Evolutionary conservation across 1,140 invertebrate genomes (phyloP).

Genomic region (Triops longicaudatus): DNA sequence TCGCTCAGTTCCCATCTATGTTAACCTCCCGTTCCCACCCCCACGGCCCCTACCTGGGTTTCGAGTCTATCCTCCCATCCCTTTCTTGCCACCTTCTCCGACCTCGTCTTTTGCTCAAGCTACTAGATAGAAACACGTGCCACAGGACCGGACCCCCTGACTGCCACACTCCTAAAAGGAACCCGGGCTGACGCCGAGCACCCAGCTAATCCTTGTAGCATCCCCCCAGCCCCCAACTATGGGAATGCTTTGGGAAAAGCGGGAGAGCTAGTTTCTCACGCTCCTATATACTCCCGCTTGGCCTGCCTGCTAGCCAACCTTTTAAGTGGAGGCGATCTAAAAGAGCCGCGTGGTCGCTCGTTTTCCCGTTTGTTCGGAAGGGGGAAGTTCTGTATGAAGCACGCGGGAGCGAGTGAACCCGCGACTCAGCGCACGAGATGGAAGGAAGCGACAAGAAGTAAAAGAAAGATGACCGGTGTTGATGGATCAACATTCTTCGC

Average conservation of each 20-base stretch:
- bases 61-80: background rate
- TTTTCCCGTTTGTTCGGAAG: background rate
- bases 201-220: background rate
- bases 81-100: slow-evolving; percentile 13
- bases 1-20: slow-evolving; percentile 13
- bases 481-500: slow-evolving; percentile 11
- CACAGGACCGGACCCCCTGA: slow-evolving; percentile 13
- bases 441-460: background rate
- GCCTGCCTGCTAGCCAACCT: slow-evolving; percentile 9
- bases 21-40: background rate
- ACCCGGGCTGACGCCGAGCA: slow-evolving; percentile 13
- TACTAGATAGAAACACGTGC: slow-evolving; percentile 15
- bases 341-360: slow-evolving; percentile 13
- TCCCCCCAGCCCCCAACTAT: slow-evolving; percentile 9
- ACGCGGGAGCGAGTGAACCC: slow-evolving; percentile 1
- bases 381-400: background rate
- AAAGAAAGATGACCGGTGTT: slow-evolving; percentile 8
- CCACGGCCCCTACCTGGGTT: slow-evolving; percentile 17
- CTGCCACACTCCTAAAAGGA: slow-evolving; percentile 17
- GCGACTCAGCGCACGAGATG: background rate
- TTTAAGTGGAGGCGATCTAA: slow-evolving; percentile 7
- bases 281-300: slow-evolving; percentile 6
- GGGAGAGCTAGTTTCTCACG: slow-evolving; percentile 14
- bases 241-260: slow-evolving; percentile 14
- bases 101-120: slow-evolving; percentile 20